Base-by-base conservation (phyloP, 2,888 invertebrate genomes). In the Zygogramma bicolorata region DNA sequence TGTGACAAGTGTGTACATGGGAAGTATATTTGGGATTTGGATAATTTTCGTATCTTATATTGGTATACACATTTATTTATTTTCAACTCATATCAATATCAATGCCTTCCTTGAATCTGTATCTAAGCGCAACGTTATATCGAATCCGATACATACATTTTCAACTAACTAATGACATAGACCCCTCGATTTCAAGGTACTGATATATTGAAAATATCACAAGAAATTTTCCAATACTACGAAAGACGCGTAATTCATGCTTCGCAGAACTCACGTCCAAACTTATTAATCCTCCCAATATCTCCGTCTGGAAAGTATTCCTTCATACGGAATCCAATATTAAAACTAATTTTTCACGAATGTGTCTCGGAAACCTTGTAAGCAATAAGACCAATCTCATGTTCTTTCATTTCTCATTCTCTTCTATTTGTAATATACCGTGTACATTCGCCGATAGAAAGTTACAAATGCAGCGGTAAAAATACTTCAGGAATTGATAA, bases 331-430 rank as follows among this genome's bases (percentile, higher is more conserved):
- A 58, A 69, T 69, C 69, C 63, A 63, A 69, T 69, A 69, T 69
- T 63, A 58, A 63, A 69, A 63, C 69, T 63, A 58, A 69, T 69
- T 63, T 69, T 63, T 69, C 69, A 69, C 58, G 53, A 69, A 63
- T 61, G 60, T 68, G 68, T 61, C 62, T 22, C 49, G 20, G 25
- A 25, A 62, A 53, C 31, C 61, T 61, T 62, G 57, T 57, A 62
- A 34, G 62, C 34, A 68, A 68, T 68, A 61, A 60, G 49, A 34
- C 20, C 59, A 27, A 31, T 59, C 59, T 18, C 59, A 31, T 61
- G 34, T 40, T 61, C 61, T 61, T 38, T 38, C 61, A 61, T 61
- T 38, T 22, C 34, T 38, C 61, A 40, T 61, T 40, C 40, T 59
- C 31, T 34, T 59, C 31, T 59, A 29, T 29, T 38, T 34, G 61